Percentiles rank a stretch among this genome's conserved stretches.
Evolutionary conservation across 2,888 invertebrate species (phyloP).

Genomic region (Drosophila fulvimacula): DNA sequence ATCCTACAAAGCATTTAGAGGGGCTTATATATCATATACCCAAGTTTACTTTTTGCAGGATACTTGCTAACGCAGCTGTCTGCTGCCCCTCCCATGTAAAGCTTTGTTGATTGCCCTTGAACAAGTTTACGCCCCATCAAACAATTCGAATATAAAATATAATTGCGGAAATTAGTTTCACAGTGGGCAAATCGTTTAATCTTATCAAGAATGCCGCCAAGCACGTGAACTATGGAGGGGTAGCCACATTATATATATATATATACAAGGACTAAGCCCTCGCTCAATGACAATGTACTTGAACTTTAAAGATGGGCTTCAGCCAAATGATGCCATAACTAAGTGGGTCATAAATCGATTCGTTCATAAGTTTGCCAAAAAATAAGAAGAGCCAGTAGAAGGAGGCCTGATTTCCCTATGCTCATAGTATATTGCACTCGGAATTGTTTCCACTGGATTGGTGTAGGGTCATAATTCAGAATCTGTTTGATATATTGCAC

Average conservation of each 20-base stretch:
- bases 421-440: background rate
- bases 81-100: no score
- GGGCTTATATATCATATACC: background rate
- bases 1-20: background rate
- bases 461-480: background rate
- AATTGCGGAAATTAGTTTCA: conserved; percentile 56
- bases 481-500: background rate
- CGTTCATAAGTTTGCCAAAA: background rate
- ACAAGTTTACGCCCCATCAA: conserved; percentile 30
- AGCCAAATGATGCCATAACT: conserved; percentile 9
- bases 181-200: conserved; percentile 35
- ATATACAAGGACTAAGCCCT: conserved; percentile 5
- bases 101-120: conserved; percentile 35
- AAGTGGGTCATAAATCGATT: conserved; percentile 9
- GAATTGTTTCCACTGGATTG: background rate
- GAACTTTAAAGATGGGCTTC: background rate
- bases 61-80: background rate
- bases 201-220: conserved; percentile 45
- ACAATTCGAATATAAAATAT: conserved; percentile 32
- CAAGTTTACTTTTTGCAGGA: background rate
- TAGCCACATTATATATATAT: background rate
- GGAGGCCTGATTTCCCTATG: background rate
- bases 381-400: background rate
- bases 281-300: conserved; percentile 17
- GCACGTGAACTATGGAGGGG: conserved; percentile 41